Evolutionary conservation across 2,888 invertebrate genomes (phyloP).

Genomic region (Dynastes tityus): DNA sequence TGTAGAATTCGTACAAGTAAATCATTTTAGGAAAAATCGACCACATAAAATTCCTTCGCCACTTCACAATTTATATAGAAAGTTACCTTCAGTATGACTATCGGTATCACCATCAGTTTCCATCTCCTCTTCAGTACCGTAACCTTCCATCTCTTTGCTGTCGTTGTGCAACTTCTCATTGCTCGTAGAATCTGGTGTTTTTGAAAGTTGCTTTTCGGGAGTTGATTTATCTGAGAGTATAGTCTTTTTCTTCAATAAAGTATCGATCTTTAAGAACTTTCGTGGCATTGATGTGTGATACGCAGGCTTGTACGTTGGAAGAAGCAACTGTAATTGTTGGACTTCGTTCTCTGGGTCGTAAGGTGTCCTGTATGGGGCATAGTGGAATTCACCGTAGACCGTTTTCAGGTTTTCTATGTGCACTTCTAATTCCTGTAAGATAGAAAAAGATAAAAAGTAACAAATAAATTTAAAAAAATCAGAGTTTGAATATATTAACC

Average conservation of each 20-base stretch:
- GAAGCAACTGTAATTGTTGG: constrained; percentile 78
- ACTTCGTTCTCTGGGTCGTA: constrained; percentile 77
- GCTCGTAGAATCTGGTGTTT: constrained; percentile 15
- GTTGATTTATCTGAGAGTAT: constrained; percentile 6
- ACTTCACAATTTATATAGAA: no score
- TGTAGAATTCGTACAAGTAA: no score
- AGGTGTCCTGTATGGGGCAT: constrained; percentile 80
- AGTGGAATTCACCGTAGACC: constrained; percentile 82
- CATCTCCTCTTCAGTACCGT: constrained; percentile 64
- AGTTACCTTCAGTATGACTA: constrained; percentile 32
- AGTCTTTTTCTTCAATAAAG: constrained; percentile 11
- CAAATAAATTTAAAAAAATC: neutral
- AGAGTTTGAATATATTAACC: neutral
- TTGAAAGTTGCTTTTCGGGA: constrained; percentile 25
- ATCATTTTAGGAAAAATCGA: no score
- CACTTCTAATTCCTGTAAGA: constrained; percentile 79
- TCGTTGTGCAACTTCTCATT: neutral
- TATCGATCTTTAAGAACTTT: constrained; percentile 35
- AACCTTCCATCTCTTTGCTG: constrained; percentile 61
- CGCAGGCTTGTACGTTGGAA: constrained; percentile 69
- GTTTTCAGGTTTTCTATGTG: constrained; percentile 83
- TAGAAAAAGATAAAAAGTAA: no score
- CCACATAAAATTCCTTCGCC: no score
- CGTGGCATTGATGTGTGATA: constrained; percentile 36
- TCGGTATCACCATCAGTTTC: constrained; percentile 44